Base-by-base conservation (phyloP, 2,797 vertebrate genomes). In the Scleropages formosus region DNA sequence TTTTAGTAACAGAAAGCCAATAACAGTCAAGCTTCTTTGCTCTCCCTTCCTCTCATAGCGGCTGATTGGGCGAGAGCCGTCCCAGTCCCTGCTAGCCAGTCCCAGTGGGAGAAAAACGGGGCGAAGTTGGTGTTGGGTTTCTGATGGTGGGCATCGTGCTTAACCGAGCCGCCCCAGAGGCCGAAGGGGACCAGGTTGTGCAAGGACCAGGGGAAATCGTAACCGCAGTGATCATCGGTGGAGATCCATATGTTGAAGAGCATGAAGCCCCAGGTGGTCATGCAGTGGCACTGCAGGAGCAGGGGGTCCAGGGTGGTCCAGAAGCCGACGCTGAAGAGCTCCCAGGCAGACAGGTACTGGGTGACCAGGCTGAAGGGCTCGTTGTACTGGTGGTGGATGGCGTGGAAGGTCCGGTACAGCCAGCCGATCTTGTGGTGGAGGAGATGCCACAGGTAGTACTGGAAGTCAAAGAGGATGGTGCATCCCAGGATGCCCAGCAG, bases 401-500 rank as follows among this genome's bases (percentile, higher is more conserved):
- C 90, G 7, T 94, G 93, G 84, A 94, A 94, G 13, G 91, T 93
- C 72, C 90, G 87, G 87, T 94, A 94, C 61, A 94, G 73, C 93
- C 93, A 93, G 9, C 86, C 82, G 0, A 94, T 83, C 12, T 90
- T 88, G 80, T 94, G 93, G 83, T 94, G 93, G 78, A 94, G 79
- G 53, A 93, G 85, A 79, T 94, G 93, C 93, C 93, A 94, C 70
- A 94, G 80, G 83, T 93, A 94, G 51, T 93, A 94, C 86, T 94
- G 93, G 82, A 93, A 93, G 80, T 94, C 93, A 20, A 94, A 94
- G 63, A 94, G 83, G 47, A 94, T 84, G 18, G 87, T 90, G 84
- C 93, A 94, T 67, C 91, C 92, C 77, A 91, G 76, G 78, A 94
- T 88, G 20, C 93, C 93, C 66, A 92, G 78, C 60, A 89, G 78